A percentile compares a stretch with the other conserved stretches of the same genome.
Conservation (phyloP, 1,140 invertebrate genomes). For the Pectinophora gossypiella region DNA sequence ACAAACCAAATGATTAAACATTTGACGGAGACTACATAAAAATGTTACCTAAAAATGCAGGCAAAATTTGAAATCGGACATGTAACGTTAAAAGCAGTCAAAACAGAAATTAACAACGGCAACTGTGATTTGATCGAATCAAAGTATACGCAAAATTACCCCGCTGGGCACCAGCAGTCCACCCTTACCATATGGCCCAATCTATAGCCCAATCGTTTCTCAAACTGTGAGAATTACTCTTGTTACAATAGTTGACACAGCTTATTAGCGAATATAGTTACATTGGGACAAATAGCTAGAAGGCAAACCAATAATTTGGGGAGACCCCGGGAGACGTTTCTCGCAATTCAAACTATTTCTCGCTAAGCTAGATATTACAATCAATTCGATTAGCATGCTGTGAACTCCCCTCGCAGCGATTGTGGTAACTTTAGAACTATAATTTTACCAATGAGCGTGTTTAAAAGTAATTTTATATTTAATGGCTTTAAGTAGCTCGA, state of each 20-base stretch:
- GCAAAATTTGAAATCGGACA: no score
- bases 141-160: not conserved
- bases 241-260: constrained; percentile 48
- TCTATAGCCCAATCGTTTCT: constrained; percentile 44
- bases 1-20: no score
- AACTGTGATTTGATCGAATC: not conserved
- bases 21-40: no score
- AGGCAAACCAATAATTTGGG: constrained; percentile 66
- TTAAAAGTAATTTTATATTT: constrained; percentile 26
- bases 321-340: constrained; percentile 38
- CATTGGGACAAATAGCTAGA: constrained; percentile 52
- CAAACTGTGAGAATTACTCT: constrained; percentile 30
- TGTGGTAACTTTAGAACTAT: constrained; percentile 44
- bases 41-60: no score
- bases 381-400: constrained; percentile 53
- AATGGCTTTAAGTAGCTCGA: constrained; percentile 21
- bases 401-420: constrained; percentile 40
- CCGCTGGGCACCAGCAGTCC: constrained; percentile 1
- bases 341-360: constrained; percentile 38
- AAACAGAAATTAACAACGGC: no score
- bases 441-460: constrained; percentile 32
- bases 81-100: no score
- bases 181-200: no score
- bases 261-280: constrained; percentile 66
- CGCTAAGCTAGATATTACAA: constrained; percentile 10